These are phyloP conservation scores for Amphimedon queenslandica DNA, from an alignment of 37 sponge, comb jelly and placozoan species.

Conservation along the genomic window DNA sequence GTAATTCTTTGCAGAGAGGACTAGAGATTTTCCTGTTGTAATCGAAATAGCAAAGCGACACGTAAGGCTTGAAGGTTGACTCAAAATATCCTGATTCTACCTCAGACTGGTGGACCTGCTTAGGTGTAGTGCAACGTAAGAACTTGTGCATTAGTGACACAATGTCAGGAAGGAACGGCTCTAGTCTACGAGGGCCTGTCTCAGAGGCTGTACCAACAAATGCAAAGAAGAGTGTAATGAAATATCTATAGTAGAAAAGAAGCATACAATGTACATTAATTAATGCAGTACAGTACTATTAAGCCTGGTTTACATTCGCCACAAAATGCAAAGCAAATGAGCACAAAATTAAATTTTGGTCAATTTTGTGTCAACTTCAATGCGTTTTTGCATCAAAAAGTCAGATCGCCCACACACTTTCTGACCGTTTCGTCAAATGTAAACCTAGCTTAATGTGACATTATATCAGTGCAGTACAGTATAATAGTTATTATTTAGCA, in stretches of 20 bases:
- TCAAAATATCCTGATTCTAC: slow-evolving; percentile 23
- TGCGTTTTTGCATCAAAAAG: too few species aligned
- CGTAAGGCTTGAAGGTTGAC: slow-evolving; percentile 31
- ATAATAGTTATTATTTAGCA: too few species aligned
- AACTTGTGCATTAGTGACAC: slow-evolving; percentile 18
- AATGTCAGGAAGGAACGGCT: neutral
- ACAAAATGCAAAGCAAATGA: too few species aligned
- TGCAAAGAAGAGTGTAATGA: slow-evolving; percentile 16
- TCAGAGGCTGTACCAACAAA: slow-evolving; percentile 6
- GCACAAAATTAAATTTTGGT: too few species aligned
- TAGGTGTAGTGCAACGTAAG: neutral
- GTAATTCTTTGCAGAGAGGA: neutral
- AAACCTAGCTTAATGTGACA: too few species aligned
- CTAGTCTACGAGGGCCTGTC: neutral
- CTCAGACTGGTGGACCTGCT: slow-evolving; percentile 5
- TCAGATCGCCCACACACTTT: too few species aligned
- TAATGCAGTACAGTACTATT: neutral
- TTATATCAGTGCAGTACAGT: too few species aligned
- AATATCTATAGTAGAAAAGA: slow-evolving; percentile 14
- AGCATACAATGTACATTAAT: neutral
- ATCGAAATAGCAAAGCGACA: neutral
- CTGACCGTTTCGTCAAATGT: too few species aligned
- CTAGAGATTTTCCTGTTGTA: neutral
- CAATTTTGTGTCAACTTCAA: too few species aligned
- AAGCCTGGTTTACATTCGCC: too few species aligned